Percentiles rank a stretch among this genome's conserved stretches.
Conservation (phyloP, 1,140 invertebrate species). For the Euwallacea fornicatus region DNA sequence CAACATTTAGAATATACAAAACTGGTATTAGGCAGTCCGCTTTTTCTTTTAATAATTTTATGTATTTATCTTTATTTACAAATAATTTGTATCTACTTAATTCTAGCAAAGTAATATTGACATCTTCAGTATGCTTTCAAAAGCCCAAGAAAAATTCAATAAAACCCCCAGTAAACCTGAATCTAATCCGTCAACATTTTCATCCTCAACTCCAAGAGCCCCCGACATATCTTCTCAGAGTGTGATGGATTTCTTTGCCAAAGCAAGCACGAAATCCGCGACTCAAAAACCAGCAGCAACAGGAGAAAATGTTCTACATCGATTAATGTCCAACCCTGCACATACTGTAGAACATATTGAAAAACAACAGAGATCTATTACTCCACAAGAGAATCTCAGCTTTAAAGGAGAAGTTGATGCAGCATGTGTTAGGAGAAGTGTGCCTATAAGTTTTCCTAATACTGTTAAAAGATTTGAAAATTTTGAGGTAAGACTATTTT, state of each 20-base stretch:
- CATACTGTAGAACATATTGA: conserved; percentile 86
- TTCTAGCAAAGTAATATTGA: conserved; percentile 32
- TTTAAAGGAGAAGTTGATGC: conserved; percentile 46
- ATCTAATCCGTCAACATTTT: conserved; percentile 43
- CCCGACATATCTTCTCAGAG: conserved; percentile 66
- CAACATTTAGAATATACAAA: too few relatives aligned
- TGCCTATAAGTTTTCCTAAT: conserved; percentile 50
- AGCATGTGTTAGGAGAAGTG: conserved; percentile 53
- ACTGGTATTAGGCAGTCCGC: too few relatives aligned
- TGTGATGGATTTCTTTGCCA: conserved; percentile 83
- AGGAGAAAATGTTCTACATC: conserved; percentile 59
- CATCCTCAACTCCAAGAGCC: conserved; percentile 45
- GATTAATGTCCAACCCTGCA: conserved; percentile 77
- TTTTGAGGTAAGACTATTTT: conserved; percentile 29
- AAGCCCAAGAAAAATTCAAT: conserved; percentile 83
- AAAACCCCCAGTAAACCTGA: conserved; percentile 51
- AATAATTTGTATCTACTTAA: background rate
- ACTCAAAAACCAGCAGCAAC: conserved; percentile 58
- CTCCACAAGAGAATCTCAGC: conserved; percentile 61
- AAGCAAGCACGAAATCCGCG: conserved; percentile 68
- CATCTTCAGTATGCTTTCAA: conserved; percentile 71
- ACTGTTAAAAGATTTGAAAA: conserved; percentile 24
- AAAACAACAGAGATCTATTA: conserved; percentile 77
- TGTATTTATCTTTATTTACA: conserved; percentile 1
- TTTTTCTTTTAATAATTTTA: conserved; percentile 4